These are phyloP conservation scores for Lochmaea capreae DNA, from an alignment of 2,888 invertebrate genomes.

Conservation along the genomic window DNA sequence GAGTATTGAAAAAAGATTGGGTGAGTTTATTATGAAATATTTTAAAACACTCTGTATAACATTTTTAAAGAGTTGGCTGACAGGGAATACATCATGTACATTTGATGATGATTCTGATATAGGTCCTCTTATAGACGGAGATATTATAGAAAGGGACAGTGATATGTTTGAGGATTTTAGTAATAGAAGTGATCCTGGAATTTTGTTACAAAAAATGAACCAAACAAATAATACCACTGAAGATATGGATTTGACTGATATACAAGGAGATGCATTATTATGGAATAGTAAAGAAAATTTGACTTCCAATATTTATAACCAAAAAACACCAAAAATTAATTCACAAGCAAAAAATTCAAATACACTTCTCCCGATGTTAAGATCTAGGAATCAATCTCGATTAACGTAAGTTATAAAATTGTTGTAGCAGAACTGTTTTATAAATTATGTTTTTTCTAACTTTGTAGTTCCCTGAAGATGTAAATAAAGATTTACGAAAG, in stretches of 20 bases:
- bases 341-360: no score
- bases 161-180: neutral
- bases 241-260: conserved; percentile 29
- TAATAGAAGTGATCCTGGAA: neutral
- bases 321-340: conserved; percentile 34
- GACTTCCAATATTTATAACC: conserved; percentile 22
- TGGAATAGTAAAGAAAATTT: conserved; percentile 9
- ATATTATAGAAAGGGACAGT: conserved; percentile 4
- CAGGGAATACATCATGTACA: no score
- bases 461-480: no score
- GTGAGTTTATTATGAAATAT: conserved; percentile 59
- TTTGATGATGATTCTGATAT: conserved; percentile 49
- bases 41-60: neutral
- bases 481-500: no score
- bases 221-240: neutral
- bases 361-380: no score
- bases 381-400: no score
- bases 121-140: conserved; percentile 39
- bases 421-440: no score
- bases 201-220: no score
- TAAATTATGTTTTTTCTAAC: no score
- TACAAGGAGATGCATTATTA: neutral
- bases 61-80: no score
- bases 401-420: no score
- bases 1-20: conserved; percentile 81